Evolutionary conservation across 2,113 vertebrate species (phyloP).

Genomic region (Callipepla squamata): DNA sequence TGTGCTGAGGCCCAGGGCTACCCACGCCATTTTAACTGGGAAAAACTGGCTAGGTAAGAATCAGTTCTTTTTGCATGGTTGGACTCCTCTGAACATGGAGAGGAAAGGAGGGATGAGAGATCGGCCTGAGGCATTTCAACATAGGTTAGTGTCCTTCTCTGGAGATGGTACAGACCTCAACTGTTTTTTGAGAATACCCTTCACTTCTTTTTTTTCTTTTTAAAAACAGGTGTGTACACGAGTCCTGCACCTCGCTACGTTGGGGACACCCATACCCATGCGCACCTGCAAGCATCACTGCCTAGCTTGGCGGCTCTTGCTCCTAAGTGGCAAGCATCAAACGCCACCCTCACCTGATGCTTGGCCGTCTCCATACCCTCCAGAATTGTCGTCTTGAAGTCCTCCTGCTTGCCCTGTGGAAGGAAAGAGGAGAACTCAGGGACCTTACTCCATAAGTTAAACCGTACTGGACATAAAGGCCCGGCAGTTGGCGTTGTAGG

Average conservation of each 20-base stretch:
- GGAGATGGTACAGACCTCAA: neutral
- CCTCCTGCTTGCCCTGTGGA: conserved; percentile 88
- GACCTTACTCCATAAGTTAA: conserved; percentile 85
- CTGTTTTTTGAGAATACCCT: neutral
- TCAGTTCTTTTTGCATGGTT: neutral
- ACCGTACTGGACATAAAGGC: conserved; percentile 81
- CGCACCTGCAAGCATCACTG: conserved; percentile 78
- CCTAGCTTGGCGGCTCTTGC: conserved; percentile 80
- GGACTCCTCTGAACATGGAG: conserved; percentile 70
- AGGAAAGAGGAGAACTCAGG: conserved; percentile 89
- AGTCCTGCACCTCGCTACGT: conserved; percentile 58
- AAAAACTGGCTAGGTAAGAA: conserved; percentile 34
- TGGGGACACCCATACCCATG: conserved; percentile 69
- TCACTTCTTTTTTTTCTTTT: neutral
- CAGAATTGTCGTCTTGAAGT: conserved; percentile 88
- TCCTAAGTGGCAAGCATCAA: conserved; percentile 84
- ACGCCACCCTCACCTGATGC: conserved; percentile 87
- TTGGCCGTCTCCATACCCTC: conserved; percentile 88
- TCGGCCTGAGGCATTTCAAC: conserved; percentile 75
- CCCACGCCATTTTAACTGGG: neutral
- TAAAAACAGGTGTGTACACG: neutral
- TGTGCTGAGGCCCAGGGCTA: conserved; percentile 9
- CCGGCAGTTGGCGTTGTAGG: conserved; percentile 74
- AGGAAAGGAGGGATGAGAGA: conserved; percentile 79
- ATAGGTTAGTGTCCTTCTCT: neutral